Conservation (phyloP, 2,888 invertebrate genomes). For the Cistogaster globosa region DNA sequence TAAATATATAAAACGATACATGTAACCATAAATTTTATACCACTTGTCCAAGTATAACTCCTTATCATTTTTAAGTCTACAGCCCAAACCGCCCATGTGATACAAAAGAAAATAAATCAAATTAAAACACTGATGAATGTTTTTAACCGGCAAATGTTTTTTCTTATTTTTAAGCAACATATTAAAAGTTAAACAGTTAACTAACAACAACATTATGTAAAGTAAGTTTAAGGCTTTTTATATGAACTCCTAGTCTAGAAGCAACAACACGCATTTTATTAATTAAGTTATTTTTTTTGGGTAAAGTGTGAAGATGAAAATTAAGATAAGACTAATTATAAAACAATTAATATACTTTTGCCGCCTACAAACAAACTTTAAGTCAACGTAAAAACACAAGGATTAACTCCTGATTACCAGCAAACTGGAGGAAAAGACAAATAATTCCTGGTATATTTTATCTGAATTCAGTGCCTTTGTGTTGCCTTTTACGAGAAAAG, state of each 20-base stretch:
- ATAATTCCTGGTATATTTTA: no score
- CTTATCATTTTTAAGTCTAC: conserved; percentile 64
- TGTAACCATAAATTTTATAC: conserved; percentile 59
- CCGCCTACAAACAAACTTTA: no score
- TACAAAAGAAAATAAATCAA: conserved; percentile 74
- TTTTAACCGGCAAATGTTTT: conserved; percentile 19
- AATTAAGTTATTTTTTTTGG: conserved; percentile 18
- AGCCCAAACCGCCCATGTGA: conserved; percentile 75
- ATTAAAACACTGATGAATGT: conserved; percentile 75
- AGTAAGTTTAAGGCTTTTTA: not conserved
- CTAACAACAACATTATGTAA: not conserved
- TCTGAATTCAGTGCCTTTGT: no score
- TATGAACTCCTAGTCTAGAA: not conserved
- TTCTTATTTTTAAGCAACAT: conserved; percentile 1
- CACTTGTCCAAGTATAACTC: conserved; percentile 31
- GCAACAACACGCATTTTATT: conserved; percentile 40
- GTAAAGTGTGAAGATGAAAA: conserved; percentile 14
- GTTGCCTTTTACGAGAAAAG: no score
- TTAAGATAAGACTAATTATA: conserved; percentile 46
- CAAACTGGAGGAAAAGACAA: no score
- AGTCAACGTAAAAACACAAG: no score
- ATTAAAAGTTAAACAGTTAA: not conserved
- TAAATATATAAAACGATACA: conserved; percentile 64
- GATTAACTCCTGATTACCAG: no score
- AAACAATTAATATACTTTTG: conserved; percentile 29